Evolutionary conservation across 1,140 invertebrate genomes (phyloP).

Genomic region (Helicoverpa armigera): DNA sequence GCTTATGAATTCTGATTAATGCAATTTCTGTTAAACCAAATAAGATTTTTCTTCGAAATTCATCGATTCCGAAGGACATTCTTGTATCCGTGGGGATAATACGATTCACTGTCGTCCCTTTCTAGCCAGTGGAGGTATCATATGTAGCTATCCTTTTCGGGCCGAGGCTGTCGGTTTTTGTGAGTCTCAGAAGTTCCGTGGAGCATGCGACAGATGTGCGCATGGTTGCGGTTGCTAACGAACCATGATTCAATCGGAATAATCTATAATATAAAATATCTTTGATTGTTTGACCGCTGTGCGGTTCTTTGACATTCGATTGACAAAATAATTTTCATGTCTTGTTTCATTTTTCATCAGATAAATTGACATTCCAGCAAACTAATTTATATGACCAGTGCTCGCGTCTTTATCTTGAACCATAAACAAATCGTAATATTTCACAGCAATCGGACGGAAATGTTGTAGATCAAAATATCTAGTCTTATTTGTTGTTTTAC

Average conservation of each 20-base stretch:
- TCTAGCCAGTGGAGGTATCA: conserved; percentile 52
- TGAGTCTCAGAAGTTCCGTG: conserved; percentile 81
- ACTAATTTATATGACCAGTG: neutral
- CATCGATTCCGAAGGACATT: conserved; percentile 72
- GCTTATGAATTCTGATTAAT: conserved; percentile 69
- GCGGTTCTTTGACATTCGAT: conserved; percentile 32
- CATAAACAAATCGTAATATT: conserved; percentile 24
- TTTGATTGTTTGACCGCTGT: conserved; percentile 80
- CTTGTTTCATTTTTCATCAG: neutral
- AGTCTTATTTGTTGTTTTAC: conserved; percentile 41
- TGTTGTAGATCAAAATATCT: conserved; percentile 22
- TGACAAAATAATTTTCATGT: conserved; percentile 42
- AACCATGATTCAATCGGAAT: conserved; percentile 81
- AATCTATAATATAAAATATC: conserved; percentile 80
- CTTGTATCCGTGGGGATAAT: conserved; percentile 70
- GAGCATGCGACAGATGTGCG: conserved; percentile 84
- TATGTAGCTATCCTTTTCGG: conserved; percentile 67
- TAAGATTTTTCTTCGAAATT: conserved; percentile 71
- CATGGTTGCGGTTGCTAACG: conserved; percentile 81
- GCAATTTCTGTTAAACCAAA: conserved; percentile 62
- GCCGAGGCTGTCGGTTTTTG: conserved; percentile 78
- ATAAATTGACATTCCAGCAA: neutral
- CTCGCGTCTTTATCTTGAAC: neutral
- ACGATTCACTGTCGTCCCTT: conserved; percentile 65
- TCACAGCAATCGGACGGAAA: conserved; percentile 16